Conservation (phyloP, 2,797 vertebrate species). For the Simalia tracyae region DNA sequence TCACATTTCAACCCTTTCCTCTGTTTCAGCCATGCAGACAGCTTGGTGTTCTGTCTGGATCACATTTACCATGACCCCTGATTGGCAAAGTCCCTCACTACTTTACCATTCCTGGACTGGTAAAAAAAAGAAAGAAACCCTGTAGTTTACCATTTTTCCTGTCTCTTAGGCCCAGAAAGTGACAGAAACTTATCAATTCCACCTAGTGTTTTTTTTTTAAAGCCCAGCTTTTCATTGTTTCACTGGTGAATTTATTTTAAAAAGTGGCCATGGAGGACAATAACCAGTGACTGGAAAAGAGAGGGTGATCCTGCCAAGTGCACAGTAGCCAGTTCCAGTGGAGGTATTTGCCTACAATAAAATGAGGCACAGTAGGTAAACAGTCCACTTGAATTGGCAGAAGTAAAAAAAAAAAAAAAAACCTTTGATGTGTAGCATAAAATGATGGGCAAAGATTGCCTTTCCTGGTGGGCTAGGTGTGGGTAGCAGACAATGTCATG, state of each 20-base stretch:
- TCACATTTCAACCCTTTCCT: neutral
- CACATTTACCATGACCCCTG: neutral
- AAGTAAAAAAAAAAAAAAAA: neutral
- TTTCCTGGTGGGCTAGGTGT: neutral
- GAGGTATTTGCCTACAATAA: neutral
- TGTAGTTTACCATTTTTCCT: neutral
- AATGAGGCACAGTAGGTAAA: neutral
- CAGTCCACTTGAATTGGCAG: neutral
- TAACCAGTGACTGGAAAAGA: neutral
- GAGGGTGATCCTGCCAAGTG: neutral
- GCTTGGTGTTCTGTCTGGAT: neutral
- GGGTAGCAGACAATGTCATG: neutral
- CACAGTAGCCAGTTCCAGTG: neutral
- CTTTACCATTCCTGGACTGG: neutral
- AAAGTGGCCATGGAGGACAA: neutral
- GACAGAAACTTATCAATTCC: neutral
- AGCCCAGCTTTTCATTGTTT: neutral
- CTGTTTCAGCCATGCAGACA: neutral
- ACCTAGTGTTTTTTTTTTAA: neutral
- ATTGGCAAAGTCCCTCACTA: neutral
- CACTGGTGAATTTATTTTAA: neutral
- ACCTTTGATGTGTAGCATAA: neutral
- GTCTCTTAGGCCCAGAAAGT: neutral
- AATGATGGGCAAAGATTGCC: neutral
- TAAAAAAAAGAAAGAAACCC: neutral